A percentile compares a stretch with the other conserved stretches of the same genome.
These are phyloP conservation scores for Spodoptera litura DNA, from an alignment of 1,140 invertebrate species.

Conservation along the genomic window DNA sequence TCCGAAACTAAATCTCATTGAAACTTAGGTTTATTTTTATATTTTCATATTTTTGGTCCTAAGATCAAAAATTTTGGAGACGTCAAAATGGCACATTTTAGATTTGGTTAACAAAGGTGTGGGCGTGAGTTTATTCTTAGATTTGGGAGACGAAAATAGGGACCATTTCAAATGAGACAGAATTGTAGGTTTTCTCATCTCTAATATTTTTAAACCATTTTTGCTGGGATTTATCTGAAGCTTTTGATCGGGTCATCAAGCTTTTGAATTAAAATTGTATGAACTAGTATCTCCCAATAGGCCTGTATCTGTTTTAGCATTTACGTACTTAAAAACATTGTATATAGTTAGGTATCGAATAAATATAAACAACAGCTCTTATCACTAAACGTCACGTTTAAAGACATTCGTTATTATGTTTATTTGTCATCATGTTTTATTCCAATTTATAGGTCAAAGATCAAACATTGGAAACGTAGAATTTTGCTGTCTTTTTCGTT, in stretches of 20 bases:
- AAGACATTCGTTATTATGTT: slow-evolving; percentile 28
- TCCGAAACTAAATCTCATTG: background rate
- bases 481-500: background rate
- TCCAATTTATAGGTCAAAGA: slow-evolving; percentile 34
- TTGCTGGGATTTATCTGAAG: background rate
- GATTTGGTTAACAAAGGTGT: background rate
- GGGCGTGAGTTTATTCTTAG: background rate
- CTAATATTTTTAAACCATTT: background rate
- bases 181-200: background rate
- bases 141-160: background rate
- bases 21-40: background rate
- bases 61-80: background rate
- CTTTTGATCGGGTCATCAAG: background rate
- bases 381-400: slow-evolving; percentile 10
- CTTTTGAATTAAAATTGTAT: background rate
- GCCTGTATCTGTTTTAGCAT: slow-evolving; percentile 16
- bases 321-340: background rate
- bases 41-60: background rate
- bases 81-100: background rate
- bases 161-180: background rate
- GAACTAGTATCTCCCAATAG: background rate
- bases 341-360: slow-evolving; percentile 15
- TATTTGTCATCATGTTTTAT: slow-evolving; percentile 2
- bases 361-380: slow-evolving; percentile 27
- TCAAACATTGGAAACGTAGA: background rate